These are phyloP conservation scores for Dipodomys ordii DNA, from an alignment of 2,113 vertebrate species.

Conservation along the genomic window DNA sequence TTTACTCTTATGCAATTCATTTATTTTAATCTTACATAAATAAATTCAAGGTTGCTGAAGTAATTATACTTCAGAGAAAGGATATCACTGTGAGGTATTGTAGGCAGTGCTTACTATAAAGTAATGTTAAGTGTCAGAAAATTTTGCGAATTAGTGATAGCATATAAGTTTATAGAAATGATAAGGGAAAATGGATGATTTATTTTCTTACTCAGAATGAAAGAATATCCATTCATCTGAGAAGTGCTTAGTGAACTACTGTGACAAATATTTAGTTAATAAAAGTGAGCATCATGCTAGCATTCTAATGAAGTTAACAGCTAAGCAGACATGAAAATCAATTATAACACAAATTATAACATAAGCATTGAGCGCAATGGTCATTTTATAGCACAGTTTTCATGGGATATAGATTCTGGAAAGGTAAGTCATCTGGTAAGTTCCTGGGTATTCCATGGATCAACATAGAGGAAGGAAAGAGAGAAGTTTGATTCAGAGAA, in stretches of 20 bases:
- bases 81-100: constrained; percentile 26
- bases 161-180: constrained; percentile 41
- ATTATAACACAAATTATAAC: not conserved
- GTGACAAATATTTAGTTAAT: constrained; percentile 21
- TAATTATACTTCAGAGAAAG: constrained; percentile 64
- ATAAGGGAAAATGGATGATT: constrained; percentile 28
- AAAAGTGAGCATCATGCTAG: constrained; percentile 3
- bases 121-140: constrained; percentile 44
- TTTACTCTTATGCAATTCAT: constrained; percentile 7
- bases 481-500: not conserved
- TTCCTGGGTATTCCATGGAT: not conserved
- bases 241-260: constrained; percentile 30
- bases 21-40: constrained; percentile 63
- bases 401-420: not conserved
- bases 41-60: constrained; percentile 48
- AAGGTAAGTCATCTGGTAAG: constrained; percentile 13
- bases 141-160: constrained; percentile 44
- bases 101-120: constrained; percentile 7
- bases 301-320: not conserved
- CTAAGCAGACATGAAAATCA: constrained; percentile 15
- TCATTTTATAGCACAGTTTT: not conserved
- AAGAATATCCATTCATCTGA: constrained; percentile 7
- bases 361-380: not conserved
- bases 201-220: constrained; percentile 46
- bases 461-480: not conserved